These are phyloP conservation scores for Tenodera sinensis DNA, from an alignment of 2,888 invertebrate species.

Conservation along the genomic window DNA sequence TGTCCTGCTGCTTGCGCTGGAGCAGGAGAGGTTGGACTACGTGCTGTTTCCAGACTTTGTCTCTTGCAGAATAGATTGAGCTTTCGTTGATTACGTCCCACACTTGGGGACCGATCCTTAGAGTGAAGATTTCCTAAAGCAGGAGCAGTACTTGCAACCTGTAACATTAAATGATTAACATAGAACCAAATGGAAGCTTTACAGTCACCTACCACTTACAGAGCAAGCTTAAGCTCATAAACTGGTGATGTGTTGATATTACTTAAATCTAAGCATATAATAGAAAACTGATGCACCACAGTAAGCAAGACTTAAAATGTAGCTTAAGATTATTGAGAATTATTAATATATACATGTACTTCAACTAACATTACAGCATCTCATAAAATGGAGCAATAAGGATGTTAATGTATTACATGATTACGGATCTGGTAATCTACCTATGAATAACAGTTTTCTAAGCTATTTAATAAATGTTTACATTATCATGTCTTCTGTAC, in stretches of 20 bases:
- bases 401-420: too few relatives aligned
- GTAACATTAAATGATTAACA: background rate
- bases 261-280: background rate
- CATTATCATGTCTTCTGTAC: too few relatives aligned
- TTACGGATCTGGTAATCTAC: too few relatives aligned
- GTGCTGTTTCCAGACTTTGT: conserved; percentile 28
- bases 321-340: background rate
- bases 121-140: conserved; percentile 32
- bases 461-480: too few relatives aligned
- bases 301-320: background rate
- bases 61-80: conserved; percentile 32
- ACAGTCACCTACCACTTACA: background rate
- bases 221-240: background rate
- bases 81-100: conserved; percentile 29
- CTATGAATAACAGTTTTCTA: too few relatives aligned
- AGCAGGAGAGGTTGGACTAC: conserved; percentile 33
- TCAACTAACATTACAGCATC: too few relatives aligned
- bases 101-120: conserved; percentile 33
- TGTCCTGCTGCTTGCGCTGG: background rate
- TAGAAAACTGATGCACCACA: background rate
- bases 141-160: conserved; percentile 34
- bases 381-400: too few relatives aligned
- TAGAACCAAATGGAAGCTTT: background rate
- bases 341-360: too few relatives aligned
- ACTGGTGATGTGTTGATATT: background rate